Percentiles rank a stretch among this genome's conserved stretches.
Evolutionary conservation across 1,140 invertebrate species (phyloP).

Genomic region (Aplysia californica): DNA sequence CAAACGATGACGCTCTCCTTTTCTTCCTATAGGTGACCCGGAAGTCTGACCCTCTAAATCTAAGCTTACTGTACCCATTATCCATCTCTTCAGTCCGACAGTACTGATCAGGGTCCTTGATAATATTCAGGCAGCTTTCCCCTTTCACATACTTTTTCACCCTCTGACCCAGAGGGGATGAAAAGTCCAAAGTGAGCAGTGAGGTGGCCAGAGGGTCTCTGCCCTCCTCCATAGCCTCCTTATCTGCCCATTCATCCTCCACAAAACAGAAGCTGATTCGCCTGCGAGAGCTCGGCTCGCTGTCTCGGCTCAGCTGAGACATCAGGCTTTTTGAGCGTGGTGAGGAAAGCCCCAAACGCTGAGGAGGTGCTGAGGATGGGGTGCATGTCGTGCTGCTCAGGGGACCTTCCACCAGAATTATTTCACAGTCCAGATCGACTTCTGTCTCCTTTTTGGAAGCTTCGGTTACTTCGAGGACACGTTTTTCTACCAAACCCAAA

Average conservation of each 20-base stretch:
- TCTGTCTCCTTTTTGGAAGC: slow-evolving; percentile 31
- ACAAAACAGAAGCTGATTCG: slow-evolving; percentile 29
- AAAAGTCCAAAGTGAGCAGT: slow-evolving; percentile 45
- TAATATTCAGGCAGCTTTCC: slow-evolving; percentile 36
- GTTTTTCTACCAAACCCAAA: slow-evolving; percentile 16
- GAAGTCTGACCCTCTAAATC: slow-evolving; percentile 37
- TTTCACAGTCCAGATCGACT: slow-evolving; percentile 53
- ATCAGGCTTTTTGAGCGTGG: slow-evolving; percentile 49
- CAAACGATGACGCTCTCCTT: slow-evolving; percentile 37
- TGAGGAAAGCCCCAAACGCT: slow-evolving; percentile 31
- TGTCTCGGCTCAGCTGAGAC: slow-evolving; percentile 49
- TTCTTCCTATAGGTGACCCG: slow-evolving; percentile 46
- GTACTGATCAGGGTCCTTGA: slow-evolving; percentile 40
- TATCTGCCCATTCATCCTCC: slow-evolving; percentile 39
- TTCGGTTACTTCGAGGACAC: slow-evolving; percentile 24
- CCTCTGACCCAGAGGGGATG: slow-evolving; percentile 47
- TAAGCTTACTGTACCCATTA: slow-evolving; percentile 44
- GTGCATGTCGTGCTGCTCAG: neutral
- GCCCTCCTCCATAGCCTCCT: slow-evolving; percentile 23
- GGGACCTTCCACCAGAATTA: slow-evolving; percentile 44
- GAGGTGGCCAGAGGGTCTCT: slow-evolving; percentile 33
- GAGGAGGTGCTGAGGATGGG: slow-evolving; percentile 9
- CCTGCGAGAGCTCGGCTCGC: slow-evolving; percentile 26
- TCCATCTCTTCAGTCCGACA: slow-evolving; percentile 42
- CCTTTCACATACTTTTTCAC: slow-evolving; percentile 49